Evolutionary conservation across 2,888 invertebrate genomes (phyloP).

Genomic region (Coelinius sp.): DNA sequence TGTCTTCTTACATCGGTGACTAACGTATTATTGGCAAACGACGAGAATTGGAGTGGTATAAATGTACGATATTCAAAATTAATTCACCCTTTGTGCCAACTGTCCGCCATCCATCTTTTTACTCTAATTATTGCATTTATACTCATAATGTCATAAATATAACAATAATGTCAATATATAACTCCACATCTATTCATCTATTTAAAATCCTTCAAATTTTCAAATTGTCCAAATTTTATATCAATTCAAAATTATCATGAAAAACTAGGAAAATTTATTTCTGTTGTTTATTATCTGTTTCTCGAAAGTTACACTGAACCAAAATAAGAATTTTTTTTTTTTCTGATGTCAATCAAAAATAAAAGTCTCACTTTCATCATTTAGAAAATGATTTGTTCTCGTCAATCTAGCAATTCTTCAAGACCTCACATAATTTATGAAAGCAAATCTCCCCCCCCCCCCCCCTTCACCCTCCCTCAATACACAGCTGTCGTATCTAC

Average conservation of each 20-base stretch:
- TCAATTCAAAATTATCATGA: too few species aligned
- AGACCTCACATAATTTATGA: conserved; percentile 32
- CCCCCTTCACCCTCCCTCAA: neutral
- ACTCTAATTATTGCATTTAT: neutral
- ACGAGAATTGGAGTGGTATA: conserved; percentile 32
- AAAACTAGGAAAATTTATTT: too few species aligned
- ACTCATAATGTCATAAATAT: neutral
- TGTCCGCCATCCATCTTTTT: conserved; percentile 36
- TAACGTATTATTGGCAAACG: conserved; percentile 15
- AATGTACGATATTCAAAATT: conserved; percentile 69
- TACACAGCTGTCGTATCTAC: neutral
- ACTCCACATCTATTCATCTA: neutral
- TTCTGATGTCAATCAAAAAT: too few species aligned
- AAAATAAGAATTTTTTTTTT: too few species aligned
- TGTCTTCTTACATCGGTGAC: conserved; percentile 1
- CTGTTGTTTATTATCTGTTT: too few species aligned
- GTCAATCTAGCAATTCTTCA: neutral
- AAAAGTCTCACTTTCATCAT: too few species aligned
- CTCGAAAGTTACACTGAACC: too few species aligned
- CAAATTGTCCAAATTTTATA: neutral
- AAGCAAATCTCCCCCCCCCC: conserved; percentile 27
- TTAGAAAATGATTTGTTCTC: too few species aligned
- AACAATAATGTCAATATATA: too few species aligned
- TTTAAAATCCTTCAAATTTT: neutral
- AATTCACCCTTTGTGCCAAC: conserved; percentile 68